Percentiles rank a stretch among this genome's conserved stretches.
These are phyloP conservation scores for Trachymyrmex septentrionalis DNA, from an alignment of 1,140 invertebrate genomes.

Conservation along the genomic window DNA sequence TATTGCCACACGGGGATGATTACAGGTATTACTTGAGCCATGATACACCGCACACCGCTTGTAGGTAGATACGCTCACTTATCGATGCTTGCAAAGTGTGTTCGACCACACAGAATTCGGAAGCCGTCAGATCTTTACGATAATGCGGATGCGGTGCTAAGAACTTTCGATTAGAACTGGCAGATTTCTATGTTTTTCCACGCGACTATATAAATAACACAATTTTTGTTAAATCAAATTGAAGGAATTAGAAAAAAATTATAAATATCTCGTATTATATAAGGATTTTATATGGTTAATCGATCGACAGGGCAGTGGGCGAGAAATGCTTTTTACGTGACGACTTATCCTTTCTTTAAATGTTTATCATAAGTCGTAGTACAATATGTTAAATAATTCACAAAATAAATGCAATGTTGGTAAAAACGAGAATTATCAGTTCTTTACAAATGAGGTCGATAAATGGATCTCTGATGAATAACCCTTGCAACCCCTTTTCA, in stretches of 20 bases:
- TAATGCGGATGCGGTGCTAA: not conserved
- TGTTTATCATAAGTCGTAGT: not conserved
- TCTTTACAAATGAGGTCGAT: not conserved
- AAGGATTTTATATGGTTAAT: too few relatives aligned
- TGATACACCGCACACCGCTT: constrained; percentile 43
- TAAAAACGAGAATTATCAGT: not conserved
- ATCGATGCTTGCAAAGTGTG: constrained; percentile 47
- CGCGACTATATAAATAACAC: not conserved
- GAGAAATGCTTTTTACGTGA: not conserved
- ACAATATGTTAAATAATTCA: too few relatives aligned
- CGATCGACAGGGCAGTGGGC: not conserved
- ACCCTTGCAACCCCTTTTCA: not conserved
- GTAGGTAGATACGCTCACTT: constrained; percentile 15
- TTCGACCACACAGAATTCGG: constrained; percentile 44
- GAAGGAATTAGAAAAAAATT: not conserved
- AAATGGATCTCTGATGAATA: constrained; percentile 1
- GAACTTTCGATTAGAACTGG: not conserved
- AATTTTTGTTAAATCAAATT: not conserved
- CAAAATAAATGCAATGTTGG: not conserved
- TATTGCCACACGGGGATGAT: constrained; percentile 54
- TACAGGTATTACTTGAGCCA: constrained; percentile 54
- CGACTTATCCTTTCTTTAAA: not conserved
- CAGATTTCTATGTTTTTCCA: not conserved
- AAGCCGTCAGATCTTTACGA: constrained; percentile 18
- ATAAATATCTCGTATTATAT: not conserved